Evolutionary conservation across 2,888 invertebrate species (phyloP).

Genomic region (Chesias legatella): DNA sequence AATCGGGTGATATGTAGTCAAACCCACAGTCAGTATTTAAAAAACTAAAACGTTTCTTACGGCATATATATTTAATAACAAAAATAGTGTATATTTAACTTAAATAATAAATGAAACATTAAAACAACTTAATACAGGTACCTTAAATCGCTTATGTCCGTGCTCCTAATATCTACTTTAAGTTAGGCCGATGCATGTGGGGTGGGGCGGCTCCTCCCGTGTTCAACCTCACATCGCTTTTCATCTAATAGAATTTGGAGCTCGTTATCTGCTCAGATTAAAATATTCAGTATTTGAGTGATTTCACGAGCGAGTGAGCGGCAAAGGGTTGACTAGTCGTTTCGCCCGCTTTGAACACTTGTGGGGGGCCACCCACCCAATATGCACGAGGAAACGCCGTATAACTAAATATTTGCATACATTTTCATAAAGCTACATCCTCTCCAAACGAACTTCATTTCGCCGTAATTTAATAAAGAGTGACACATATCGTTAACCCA

Average conservation of each 20-base stretch:
- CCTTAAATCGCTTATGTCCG: background rate
- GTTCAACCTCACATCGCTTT: constrained; percentile 74
- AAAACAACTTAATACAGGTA: too few relatives aligned
- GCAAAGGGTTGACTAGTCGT: constrained; percentile 80
- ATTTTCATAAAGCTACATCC: constrained; percentile 19
- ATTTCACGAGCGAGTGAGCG: constrained; percentile 80
- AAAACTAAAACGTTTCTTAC: too few relatives aligned
- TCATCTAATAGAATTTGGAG: constrained; percentile 80
- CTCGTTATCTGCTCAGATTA: constrained; percentile 81
- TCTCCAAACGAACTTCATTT: constrained; percentile 8
- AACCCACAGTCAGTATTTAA: too few relatives aligned
- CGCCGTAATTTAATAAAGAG: constrained; percentile 27
- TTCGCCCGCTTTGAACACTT: constrained; percentile 77
- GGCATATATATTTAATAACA: too few relatives aligned
- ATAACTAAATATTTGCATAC: constrained; percentile 25
- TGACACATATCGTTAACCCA: constrained; percentile 41
- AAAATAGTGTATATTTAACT: too few relatives aligned
- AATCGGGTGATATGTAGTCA: too few relatives aligned
- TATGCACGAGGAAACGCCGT: constrained; percentile 40
- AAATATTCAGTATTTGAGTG: constrained; percentile 81
- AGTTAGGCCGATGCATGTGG: constrained; percentile 35
- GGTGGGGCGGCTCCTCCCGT: constrained; percentile 41
- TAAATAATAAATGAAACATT: too few relatives aligned
- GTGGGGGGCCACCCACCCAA: constrained; percentile 64
- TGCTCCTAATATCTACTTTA: background rate